Conservation (phyloP, 2,113 vertebrate species). For the Forbesichthys papilliferus region DNA sequence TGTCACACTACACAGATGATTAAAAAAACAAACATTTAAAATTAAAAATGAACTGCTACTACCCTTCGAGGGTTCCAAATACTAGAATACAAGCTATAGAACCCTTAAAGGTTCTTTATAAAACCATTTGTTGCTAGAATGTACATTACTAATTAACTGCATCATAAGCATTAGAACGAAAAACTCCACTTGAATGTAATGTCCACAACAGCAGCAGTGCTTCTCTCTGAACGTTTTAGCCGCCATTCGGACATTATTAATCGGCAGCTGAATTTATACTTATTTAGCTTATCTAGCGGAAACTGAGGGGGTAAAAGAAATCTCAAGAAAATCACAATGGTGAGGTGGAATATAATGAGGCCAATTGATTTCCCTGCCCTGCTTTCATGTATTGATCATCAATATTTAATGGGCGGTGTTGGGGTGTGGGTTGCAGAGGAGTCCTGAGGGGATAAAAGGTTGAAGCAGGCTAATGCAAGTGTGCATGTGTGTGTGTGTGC, state of each 20-base stretch:
- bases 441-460: conserved; percentile 45
- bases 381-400: conserved; percentile 69
- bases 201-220: too few relatives aligned
- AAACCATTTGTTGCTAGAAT: too few relatives aligned
- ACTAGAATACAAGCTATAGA: too few relatives aligned
- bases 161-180: too few relatives aligned
- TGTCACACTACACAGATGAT: too few relatives aligned
- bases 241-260: neutral
- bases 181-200: too few relatives aligned
- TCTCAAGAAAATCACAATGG: conserved; percentile 14
- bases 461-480: neutral
- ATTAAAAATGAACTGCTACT: too few relatives aligned
- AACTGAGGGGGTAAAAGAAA: conserved; percentile 8
- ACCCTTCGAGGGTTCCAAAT: too few relatives aligned
- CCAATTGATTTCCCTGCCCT: conserved; percentile 67
- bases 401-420: conserved; percentile 74
- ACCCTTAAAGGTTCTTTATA: too few relatives aligned
- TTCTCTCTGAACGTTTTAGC: too few relatives aligned
- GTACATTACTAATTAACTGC: too few relatives aligned
- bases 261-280: neutral
- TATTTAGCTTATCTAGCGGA: neutral
- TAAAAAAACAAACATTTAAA: too few relatives aligned
- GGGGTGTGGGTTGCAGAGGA: conserved; percentile 41
- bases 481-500: neutral
- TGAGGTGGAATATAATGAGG: conserved; percentile 63